Base-by-base conservation (phyloP, 2,888 invertebrate genomes). In the Ichneumoninae sp. region DNA sequence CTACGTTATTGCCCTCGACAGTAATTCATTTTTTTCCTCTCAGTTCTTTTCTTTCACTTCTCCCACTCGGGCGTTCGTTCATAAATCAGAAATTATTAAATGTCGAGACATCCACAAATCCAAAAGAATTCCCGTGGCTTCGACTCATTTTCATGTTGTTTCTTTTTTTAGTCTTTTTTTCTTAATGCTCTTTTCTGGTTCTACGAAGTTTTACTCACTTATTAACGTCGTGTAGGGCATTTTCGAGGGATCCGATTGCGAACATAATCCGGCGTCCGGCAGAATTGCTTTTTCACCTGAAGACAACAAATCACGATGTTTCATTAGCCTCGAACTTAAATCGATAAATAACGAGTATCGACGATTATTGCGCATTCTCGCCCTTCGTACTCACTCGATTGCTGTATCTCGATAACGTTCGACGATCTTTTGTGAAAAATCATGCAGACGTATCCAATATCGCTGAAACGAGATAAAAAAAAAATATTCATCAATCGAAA, bases 381-480 rank as follows among this genome's bases (percentile, higher is more conserved):
- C 52, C 16, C 68, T 60, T 79, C 65, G 36, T 85, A 92, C 93
- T 93, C 90, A 92, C 94, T 93, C 75, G 96, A 96, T 90, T 96
- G 95, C 90, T 96, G 96, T 83, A 97, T 94, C 94, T 97, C 97
- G 88, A 97, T 96, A 44, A 97, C 96, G 89, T 95, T 95, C 71
- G 95, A 95, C 85, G 96, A 96, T 75, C 97, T 95, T 74, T 95
- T 96, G 93, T 96, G 95, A 93, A 97, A 96, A 89, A 95, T 95
- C 95, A 97, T 96, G 92, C 97, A 98, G 50, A 96, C 96, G 93
- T 97, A 97, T 3, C 97, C 97, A 44, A 96, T 97, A 90, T 97
- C 96, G 90, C 97, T 97, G 95, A 1, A 95, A 95, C 88, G 87
- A 71, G 83, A 85, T 85, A 74, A 57, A 60, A 22, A 60, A 73